Base-by-base conservation (phyloP, 2,113 vertebrate species). In the Zapornia atra region DNA sequence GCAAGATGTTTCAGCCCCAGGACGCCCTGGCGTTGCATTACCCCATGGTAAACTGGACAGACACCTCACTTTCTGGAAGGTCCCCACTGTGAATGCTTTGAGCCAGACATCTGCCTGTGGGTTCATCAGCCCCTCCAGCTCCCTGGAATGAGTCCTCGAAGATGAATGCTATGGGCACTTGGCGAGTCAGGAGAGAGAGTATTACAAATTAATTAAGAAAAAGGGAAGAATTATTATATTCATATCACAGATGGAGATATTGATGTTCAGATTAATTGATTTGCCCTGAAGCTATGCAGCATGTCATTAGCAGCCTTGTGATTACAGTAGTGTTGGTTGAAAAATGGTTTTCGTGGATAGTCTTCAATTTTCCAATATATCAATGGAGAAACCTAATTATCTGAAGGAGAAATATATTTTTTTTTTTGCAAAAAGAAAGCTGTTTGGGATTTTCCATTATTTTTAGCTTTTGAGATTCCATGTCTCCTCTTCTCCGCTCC, bases 191-290 rank as follows among this genome's bases (percentile, higher is more conserved):
- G 69, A 94, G 77, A 78, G 34, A 86, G 79, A 94, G 89, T 82
- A 91, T 73, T 90, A 82, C 10, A 4, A 93, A 96, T 91, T 92
- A 92, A 95, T 96, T 89, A 85, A 88, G 68, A 90, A 86, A 78
- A 84, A 92, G 14, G 31, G 54, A 95, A 95, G 68, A 95, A 93
- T 81, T 81, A 92, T 82, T 94, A 84, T 94, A 93, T 94, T 94
- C 86, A 91, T 91, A 95, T 94, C 92, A 96, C 94, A 94, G 92
- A 93, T 84, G 88, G 95, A 96, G 86, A 91, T 94, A 97, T 94
- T 94, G 95, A 94, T 96, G 93, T 95, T 94, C 91, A 89, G 92
- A 97, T 91, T 94, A 96, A 97, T 95, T 94, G 86, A 96, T 96
- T 89, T 97, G 77, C 90, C 95, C 92, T 94, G 83, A 79, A 96